Base-by-base conservation (phyloP, 1,140 invertebrate species). In the Drosophila rufa region DNA sequence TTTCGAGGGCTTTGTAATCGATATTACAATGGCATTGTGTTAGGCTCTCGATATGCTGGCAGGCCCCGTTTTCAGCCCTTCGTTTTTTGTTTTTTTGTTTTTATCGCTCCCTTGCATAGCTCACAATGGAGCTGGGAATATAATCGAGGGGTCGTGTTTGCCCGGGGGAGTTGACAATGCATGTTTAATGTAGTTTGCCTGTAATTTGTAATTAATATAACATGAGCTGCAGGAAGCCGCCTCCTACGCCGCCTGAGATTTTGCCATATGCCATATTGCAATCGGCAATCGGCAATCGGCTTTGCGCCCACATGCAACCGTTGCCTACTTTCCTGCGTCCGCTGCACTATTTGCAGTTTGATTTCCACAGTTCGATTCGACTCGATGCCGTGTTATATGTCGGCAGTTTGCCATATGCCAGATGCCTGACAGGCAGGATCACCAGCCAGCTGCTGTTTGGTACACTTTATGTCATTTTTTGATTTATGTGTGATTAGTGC, bases 1-100 rank as follows among this genome's bases (percentile, higher is more conserved):
- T 65, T 86, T 82, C 80, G 73, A 87, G 83, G 75, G 84, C 77
- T 66, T 79, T 69, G 84, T 90, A 87, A 87, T 87, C 84, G 84
- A 87, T 87, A 87, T 90, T 90, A 87, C 85, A 87, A 90, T 89
- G 77, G 50, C 73, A 89, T 84, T 90, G 84, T 90, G 69, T 75
- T 89, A 61, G 42, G 46, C 60, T 66, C 71, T 46, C 71, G 59
- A 71, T 76, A 75, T 68, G 61, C 51, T 59, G 64, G 55, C 58
- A 43, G 53, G 58, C 64, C 57, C 33, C 38, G 42, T 67, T 64
- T 59, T 25, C 38, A 12, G 19, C 38, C 56, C 14, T 27, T 17
- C 33, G 53, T 69, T 66, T 74, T 42, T 2, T 19, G 3, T 47
- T 45, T 40, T 67, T 80, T 47, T 45, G 36, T 67, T 80, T 71